Conservation (phyloP, 2,113 vertebrate genomes). For the Pampusana beccarii region DNA sequence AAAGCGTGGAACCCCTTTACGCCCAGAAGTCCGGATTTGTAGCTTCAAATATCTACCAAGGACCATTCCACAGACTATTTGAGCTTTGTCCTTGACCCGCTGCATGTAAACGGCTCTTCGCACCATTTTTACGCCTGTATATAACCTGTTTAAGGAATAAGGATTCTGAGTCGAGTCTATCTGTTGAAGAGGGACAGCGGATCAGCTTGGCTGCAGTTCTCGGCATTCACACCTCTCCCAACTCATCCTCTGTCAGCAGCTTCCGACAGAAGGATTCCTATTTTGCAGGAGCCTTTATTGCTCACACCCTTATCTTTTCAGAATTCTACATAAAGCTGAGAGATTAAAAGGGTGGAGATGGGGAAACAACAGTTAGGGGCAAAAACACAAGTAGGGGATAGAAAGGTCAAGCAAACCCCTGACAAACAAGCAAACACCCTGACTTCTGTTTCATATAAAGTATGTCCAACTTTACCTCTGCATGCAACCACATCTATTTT, state of each 20-base stretch:
- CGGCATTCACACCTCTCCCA: not conserved
- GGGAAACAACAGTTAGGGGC: not conserved
- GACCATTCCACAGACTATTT: not conserved
- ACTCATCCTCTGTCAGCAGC: not conserved
- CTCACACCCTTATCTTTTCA: not conserved
- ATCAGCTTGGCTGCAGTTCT: not conserved
- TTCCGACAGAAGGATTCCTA: not conserved
- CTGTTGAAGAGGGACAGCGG: accelerated
- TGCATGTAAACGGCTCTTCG: not conserved
- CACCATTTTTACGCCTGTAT: accelerated
- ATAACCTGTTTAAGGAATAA: not conserved
- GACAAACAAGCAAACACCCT: not conserved
- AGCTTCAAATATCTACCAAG: not conserved
- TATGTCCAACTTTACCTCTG: not conserved
- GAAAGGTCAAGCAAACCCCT: not conserved
- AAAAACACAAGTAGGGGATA: not conserved
- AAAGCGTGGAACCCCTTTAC: not conserved
- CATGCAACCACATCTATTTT: not conserved
- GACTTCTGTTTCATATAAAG: not conserved
- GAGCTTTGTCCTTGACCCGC: not conserved
- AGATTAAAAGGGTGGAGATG: not conserved
- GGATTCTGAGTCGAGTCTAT: accelerated
- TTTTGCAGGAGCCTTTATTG: not conserved
- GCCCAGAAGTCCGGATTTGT: not conserved
- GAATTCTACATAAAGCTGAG: not conserved